Percentiles rank a stretch among this genome's conserved stretches.
phyloP scores from a whole-genome alignment of 2,113 vertebrate species.

The Rhagologus leucostigma region DNA sequence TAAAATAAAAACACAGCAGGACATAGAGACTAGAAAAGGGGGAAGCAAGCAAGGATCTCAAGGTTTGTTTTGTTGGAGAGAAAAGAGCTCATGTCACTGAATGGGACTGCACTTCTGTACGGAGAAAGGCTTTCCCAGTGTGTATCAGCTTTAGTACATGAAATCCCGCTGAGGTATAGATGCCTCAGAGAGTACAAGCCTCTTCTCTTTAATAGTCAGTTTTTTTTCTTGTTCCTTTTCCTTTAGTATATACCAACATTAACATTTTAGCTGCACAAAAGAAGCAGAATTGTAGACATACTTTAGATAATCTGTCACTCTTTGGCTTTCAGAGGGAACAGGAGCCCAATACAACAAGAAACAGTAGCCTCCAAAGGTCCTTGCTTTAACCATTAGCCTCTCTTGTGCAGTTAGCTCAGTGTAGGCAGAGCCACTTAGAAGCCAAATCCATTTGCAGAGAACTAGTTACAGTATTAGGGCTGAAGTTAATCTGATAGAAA shows the following conservation, averaged over 20 bases:
- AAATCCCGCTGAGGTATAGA: conserved; percentile 59
- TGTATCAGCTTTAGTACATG: conserved; percentile 43
- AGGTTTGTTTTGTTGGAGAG: conserved; percentile 51
- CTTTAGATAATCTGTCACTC: conserved; percentile 24
- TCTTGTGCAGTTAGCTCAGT: background rate
- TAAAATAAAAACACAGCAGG: conserved; percentile 72
- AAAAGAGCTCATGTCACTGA: conserved; percentile 55
- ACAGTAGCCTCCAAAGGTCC: background rate
- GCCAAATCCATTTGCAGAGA: background rate
- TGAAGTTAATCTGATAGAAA: background rate
- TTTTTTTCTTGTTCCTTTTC: background rate
- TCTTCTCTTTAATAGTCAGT: conserved; percentile 43
- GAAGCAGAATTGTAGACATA: background rate
- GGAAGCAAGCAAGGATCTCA: conserved; percentile 60
- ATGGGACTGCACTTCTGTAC: conserved; percentile 28
- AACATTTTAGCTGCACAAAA: conserved; percentile 52
- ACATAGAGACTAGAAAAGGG: conserved; percentile 32
- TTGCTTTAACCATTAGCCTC: background rate
- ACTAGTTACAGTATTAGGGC: background rate
- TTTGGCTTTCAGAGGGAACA: background rate
- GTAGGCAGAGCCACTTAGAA: background rate
- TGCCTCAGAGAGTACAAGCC: conserved; percentile 32
- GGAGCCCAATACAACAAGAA: background rate
- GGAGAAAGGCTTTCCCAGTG: conserved; percentile 57
- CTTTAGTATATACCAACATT: conserved; percentile 27